Evolutionary conservation across 1,140 invertebrate species (phyloP), one percentile per base, ranked within the genome.

Genomic region (Caligus rogercresseyi): DNA sequence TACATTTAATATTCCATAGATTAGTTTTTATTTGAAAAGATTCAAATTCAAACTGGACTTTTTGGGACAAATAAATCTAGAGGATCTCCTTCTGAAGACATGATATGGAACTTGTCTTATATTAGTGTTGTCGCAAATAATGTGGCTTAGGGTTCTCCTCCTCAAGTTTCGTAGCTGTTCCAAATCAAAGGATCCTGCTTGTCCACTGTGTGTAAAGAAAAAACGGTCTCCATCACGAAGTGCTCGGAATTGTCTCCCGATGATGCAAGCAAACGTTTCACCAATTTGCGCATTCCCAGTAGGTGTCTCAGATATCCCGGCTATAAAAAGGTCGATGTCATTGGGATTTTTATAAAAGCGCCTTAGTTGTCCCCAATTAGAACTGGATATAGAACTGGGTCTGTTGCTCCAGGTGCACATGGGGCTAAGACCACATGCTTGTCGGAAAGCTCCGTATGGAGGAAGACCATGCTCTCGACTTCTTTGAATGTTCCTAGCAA

Each of bases 281-380:
- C 57, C 57, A 1, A 25, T 67, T 0, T 70, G 60, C 13, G 67
- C 66, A n/a, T 69, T 70, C 26, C 69, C 67, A 18, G 71, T 65
- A 18, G 72, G 70, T 54, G 69, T 72, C 65, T 78, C 76, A 1
- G 73, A 66, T 1, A 76, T 21, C 23, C 71, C 69, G 11, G 71
- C 76, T 16, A 72, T 67, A 65, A 74, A 77, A 62, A 78, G 68
- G 63, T 78, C 76, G 62, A 78, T 71, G 55, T 75, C 71, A 53
- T 77, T 69, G 51, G 70, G 66, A 65, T 60, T 25, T 25, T 73
- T 72, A 43, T 52, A 66, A 25, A 59, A 25, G 2, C 52, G 7
- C 25, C 54, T 52, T 21, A 62, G 52, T 18, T 25, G 43, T n/a
- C 14, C 3, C 64, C 61, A 61, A 55, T 63, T 31, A 16, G 26